Evolutionary conservation across 2,888 invertebrate species (phyloP).

Genomic region (Pollenia griseotomentosa): DNA sequence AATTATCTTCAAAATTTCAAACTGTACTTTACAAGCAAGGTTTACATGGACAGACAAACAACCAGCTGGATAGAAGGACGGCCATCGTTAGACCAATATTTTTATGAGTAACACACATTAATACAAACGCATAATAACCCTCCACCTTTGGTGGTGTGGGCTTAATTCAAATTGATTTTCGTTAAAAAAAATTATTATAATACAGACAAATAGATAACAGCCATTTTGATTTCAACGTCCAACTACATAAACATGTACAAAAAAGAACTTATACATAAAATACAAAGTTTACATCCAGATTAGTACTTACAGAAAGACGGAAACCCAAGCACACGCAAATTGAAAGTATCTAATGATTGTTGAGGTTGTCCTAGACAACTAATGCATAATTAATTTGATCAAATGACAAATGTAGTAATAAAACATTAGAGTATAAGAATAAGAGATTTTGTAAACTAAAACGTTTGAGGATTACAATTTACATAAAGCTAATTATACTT

Average conservation of each 20-base stretch:
- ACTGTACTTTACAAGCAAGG: too few relatives aligned
- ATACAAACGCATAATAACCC: too few relatives aligned
- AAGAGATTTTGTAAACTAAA: not conserved
- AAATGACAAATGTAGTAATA: constrained; percentile 9
- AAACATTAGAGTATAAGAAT: not conserved
- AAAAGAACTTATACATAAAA: not conserved
- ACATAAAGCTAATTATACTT: not conserved
- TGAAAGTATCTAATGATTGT: constrained; percentile 16
- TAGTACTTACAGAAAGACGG: not conserved
- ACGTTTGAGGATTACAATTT: not conserved
- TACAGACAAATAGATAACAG: too few relatives aligned
- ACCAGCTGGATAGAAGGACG: too few relatives aligned
- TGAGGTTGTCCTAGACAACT: constrained; percentile 28
- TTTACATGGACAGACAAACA: too few relatives aligned
- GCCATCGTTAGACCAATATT: too few relatives aligned
- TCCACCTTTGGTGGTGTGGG: too few relatives aligned
- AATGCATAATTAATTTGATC: constrained; percentile 50
- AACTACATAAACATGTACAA: constrained; percentile 13
- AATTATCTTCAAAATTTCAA: too few relatives aligned
- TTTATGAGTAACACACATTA: too few relatives aligned
- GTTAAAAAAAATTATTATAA: too few relatives aligned
- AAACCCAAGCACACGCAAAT: not conserved
- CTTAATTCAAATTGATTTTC: too few relatives aligned
- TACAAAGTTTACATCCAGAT: not conserved
- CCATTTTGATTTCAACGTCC: too few relatives aligned